Conservation (phyloP, 2,888 invertebrate species). For the Odontocolon sp. region DNA sequence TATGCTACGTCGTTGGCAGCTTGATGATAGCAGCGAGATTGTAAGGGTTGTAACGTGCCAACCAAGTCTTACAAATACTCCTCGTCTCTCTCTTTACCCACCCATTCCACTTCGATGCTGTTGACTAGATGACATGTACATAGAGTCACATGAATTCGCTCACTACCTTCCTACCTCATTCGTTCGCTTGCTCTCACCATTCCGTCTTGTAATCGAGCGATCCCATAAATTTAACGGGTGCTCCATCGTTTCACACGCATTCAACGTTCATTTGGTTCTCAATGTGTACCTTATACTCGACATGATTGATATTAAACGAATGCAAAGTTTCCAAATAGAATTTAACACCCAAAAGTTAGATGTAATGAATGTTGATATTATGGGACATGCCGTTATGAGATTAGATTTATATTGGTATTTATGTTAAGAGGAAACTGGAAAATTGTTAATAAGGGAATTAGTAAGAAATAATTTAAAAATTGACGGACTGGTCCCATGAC, state of each 20-base stretch:
- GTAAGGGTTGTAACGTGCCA: constrained; percentile 30
- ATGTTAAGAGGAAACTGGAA: no score
- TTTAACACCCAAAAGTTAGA: no score
- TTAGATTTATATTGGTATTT: no score
- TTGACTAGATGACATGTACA: constrained; percentile 24
- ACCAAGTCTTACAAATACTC: constrained; percentile 54
- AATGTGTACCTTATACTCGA: no score
- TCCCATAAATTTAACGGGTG: constrained; percentile 26
- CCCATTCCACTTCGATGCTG: no score
- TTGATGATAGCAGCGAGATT: constrained; percentile 21
- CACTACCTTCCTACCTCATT: neutral
- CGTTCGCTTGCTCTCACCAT: neutral
- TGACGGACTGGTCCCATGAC: no score
- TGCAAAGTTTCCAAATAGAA: no score
- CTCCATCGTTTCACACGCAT: constrained; percentile 20
- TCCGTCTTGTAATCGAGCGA: constrained; percentile 12
- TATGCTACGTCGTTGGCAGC: constrained; percentile 26
- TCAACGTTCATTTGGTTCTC: constrained; percentile 14
- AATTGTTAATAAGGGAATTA: no score
- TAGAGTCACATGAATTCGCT: constrained; percentile 22
- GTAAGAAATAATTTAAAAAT: no score
- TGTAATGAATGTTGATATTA: no score
- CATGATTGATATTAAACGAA: no score
- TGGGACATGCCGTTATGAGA: no score
- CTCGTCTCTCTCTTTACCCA: constrained; percentile 6